phyloP scores from a whole-genome alignment of 2,797 vertebrate species.

The Ctenochaetus hawaiiensis region DNA sequence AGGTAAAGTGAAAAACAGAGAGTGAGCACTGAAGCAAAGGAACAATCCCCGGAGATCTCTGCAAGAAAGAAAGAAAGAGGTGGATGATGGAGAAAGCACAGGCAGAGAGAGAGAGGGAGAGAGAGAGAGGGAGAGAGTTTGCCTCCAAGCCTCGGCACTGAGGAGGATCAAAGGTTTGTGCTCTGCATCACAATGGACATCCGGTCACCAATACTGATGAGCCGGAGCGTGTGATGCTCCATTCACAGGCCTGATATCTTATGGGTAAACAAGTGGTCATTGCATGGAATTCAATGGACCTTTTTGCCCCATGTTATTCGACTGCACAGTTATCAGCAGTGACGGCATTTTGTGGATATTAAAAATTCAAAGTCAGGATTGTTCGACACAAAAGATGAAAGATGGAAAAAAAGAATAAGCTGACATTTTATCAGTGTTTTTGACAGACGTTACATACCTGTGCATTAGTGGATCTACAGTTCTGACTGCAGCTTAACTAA shows the following conservation, averaged over 20 bases:
- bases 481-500: not conserved
- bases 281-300: conserved; percentile 54
- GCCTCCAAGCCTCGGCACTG: conserved; percentile 78
- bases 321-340: conserved; percentile 18
- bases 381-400: not conserved
- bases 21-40: conserved; percentile 65
- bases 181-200: conserved; percentile 85
- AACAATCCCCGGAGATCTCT: conserved; percentile 74
- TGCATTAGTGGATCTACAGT: not conserved
- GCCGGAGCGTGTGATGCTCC: conserved; percentile 72
- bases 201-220: conserved; percentile 85
- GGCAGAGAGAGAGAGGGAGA: conserved; percentile 38
- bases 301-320: not conserved
- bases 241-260: conserved; percentile 73
- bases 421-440: not conserved
- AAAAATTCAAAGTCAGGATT: not conserved
- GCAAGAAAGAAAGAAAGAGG: conserved; percentile 67
- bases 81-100: conserved; percentile 72
- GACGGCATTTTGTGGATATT: conserved; percentile 8
- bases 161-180: conserved; percentile 86
- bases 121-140: conserved; percentile 63
- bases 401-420: not conserved
- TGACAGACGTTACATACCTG: conserved; percentile 2
- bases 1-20: conserved; percentile 68
- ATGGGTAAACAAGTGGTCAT: conserved; percentile 70